Evolutionary conservation across 2,113 vertebrate genomes (phyloP).

Genomic region (Colaptes auratus): DNA sequence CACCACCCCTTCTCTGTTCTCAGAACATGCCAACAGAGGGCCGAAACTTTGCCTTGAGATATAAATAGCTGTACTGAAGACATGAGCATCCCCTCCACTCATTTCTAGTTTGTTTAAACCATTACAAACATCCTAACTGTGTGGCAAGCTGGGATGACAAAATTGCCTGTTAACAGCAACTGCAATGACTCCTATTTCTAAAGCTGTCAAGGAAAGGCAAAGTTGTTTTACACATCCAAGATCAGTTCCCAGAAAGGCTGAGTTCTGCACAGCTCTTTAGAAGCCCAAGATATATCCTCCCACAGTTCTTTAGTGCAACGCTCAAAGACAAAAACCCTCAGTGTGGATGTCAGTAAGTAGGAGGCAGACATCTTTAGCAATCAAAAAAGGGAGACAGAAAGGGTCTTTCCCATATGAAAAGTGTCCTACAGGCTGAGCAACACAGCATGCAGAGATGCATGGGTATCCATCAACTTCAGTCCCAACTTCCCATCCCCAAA

Average conservation of each 20-base stretch:
- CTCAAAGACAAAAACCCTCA: not conserved
- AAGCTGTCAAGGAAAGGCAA: not conserved
- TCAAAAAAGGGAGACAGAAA: not conserved
- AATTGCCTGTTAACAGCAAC: not conserved
- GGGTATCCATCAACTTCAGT: not conserved
- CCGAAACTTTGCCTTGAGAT: not conserved
- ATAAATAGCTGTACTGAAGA: slow-evolving; percentile 2
- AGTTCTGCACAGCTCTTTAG: not conserved
- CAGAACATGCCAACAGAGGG: not conserved
- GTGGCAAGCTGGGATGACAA: not conserved
- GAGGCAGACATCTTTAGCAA: not conserved
- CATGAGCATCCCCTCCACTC: not conserved
- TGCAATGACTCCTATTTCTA: not conserved
- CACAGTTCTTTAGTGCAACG: not conserved
- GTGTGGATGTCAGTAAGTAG: not conserved
- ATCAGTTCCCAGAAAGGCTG: not conserved
- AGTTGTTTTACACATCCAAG: not conserved
- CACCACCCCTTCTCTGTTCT: not conserved
- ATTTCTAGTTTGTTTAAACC: not conserved
- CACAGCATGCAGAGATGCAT: not conserved
- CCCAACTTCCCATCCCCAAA: not conserved
- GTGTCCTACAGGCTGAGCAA: not conserved
- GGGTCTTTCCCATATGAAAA: not conserved
- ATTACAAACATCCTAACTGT: slow-evolving; percentile 7
- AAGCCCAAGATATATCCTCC: not conserved